Evolutionary conservation across 2,888 invertebrate genomes (phyloP).

Genomic region (Amiota mariae): DNA sequence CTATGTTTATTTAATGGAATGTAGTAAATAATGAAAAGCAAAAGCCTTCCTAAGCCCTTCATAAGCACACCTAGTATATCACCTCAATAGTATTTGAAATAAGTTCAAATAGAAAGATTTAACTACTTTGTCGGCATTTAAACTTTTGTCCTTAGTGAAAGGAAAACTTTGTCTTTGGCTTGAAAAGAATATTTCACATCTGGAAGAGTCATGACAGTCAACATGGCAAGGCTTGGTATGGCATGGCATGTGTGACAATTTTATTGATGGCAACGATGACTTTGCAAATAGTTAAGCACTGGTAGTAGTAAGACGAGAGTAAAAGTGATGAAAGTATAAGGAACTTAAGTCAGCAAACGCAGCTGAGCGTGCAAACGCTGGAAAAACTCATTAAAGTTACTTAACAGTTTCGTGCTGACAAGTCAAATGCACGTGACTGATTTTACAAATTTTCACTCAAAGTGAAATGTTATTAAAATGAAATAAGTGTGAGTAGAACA

Average conservation of each 20-base stretch:
- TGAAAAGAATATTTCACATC: constrained; percentile 33
- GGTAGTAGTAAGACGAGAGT: constrained; percentile 13
- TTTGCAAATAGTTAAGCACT: constrained; percentile 39
- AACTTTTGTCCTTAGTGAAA: constrained; percentile 55
- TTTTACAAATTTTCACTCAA: constrained; percentile 12
- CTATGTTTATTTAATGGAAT: no score
- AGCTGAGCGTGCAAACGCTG: background rate
- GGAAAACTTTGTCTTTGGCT: constrained; percentile 35
- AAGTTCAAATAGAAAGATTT: constrained; percentile 56
- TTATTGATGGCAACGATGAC: constrained; percentile 70
- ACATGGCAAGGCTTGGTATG: constrained; percentile 26
- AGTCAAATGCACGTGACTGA: constrained; percentile 33
- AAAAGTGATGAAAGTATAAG: background rate
- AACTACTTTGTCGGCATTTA: constrained; percentile 56
- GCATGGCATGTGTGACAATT: constrained; percentile 59
- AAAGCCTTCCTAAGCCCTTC: no score
- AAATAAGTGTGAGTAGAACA: no score
- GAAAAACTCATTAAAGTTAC: constrained; percentile 64
- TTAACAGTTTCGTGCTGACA: constrained; percentile 29
- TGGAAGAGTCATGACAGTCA: constrained; percentile 33
- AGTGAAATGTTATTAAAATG: constrained; percentile 54
- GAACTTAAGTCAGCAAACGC: no score
- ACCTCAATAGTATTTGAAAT: no score
- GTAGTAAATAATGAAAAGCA: no score
- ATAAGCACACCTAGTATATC: no score